Conservation (phyloP, 2,888 invertebrate species). For the Hydraecia micacea region DNA sequence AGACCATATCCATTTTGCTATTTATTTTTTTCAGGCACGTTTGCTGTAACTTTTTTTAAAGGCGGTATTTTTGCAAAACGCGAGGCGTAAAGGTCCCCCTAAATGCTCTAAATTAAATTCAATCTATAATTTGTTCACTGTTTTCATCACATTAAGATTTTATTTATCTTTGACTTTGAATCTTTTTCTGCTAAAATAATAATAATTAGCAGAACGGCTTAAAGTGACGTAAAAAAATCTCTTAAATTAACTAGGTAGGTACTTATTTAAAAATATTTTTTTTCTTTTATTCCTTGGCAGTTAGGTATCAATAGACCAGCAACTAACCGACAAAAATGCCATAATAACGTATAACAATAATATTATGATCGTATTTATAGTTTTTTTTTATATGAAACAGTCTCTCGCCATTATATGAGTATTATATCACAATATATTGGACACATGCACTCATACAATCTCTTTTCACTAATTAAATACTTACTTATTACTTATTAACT, state of each 20-base stretch:
- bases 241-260: not conserved
- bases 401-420: slow-evolving; percentile 44
- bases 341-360: slow-evolving; percentile 10
- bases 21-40: slow-evolving; percentile 14
- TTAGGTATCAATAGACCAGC: not conserved
- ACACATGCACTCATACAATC: slow-evolving; percentile 42
- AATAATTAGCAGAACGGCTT: not conserved
- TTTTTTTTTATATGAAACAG: not conserved
- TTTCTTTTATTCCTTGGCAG: not conserved
- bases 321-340: slow-evolving; percentile 18
- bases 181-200: not conserved
- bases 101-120: slow-evolving; percentile 16
- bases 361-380: slow-evolving; percentile 9
- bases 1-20: not conserved
- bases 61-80: not conserved
- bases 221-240: not conserved
- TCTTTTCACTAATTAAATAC: slow-evolving; percentile 18
- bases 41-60: slow-evolving; percentile 1
- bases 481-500: slow-evolving; percentile 1
- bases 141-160: not conserved
- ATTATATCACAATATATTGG: slow-evolving; percentile 46
- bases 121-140: slow-evolving; percentile 21
- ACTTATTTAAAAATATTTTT: not conserved
- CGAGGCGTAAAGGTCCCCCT: not conserved
- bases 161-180: not conserved